Conservation (phyloP, 64 coral and sea anemone species). For the Acropora tenuis region DNA sequence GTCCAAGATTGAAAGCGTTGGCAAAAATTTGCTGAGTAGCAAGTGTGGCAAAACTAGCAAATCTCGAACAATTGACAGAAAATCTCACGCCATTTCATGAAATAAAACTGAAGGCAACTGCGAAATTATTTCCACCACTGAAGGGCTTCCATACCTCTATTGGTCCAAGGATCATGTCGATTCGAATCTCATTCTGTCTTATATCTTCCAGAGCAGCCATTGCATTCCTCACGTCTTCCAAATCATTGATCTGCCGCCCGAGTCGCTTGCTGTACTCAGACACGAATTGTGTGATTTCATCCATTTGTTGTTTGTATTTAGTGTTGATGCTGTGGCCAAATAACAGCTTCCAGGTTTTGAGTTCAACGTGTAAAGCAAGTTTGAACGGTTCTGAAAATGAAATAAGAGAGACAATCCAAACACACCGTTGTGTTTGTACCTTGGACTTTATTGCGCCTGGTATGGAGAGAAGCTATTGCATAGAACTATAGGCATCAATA, state of each 20-base stretch:
- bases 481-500: too few species aligned
- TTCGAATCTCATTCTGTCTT: slow-evolving; percentile 87
- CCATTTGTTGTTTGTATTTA: slow-evolving; percentile 86
- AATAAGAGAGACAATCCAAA: too few species aligned
- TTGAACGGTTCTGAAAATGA: slow-evolving; percentile 75
- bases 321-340: slow-evolving; percentile 91
- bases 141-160: slow-evolving; percentile 64
- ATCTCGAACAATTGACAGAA: too few species aligned
- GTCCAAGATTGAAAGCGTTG: too few species aligned
- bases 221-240: slow-evolving; percentile 87
- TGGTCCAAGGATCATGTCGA: slow-evolving; percentile 90
- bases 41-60: too few species aligned
- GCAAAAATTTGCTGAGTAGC: too few species aligned
- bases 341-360: slow-evolving; percentile 83
- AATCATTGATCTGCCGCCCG: slow-evolving; percentile 84
- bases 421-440: too few species aligned
- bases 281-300: slow-evolving; percentile 89
- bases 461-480: too few species aligned
- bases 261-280: slow-evolving; percentile 80
- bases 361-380: slow-evolving; percentile 79
- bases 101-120: too few species aligned
- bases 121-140: too few species aligned
- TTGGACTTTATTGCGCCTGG: too few species aligned
- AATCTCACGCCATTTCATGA: too few species aligned
- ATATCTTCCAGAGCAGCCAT: slow-evolving; percentile 93